Evolutionary conservation across 1,140 invertebrate genomes (phyloP).

Genomic region (Maniola jurtina): DNA sequence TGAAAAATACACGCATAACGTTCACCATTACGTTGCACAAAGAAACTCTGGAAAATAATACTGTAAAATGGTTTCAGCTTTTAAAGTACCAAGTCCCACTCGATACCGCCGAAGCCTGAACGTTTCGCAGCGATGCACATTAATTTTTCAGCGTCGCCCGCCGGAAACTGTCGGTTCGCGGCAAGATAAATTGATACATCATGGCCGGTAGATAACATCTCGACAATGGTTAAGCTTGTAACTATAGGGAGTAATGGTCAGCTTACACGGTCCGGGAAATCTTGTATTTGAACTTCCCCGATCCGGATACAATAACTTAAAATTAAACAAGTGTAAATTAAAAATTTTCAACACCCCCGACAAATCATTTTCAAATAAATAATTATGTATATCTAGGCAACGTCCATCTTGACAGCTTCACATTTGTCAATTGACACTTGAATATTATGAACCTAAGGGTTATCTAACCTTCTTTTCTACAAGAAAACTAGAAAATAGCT

Average conservation of each 20-base stretch:
- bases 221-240: conserved; percentile 19
- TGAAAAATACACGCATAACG: too few relatives aligned
- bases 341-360: too few relatives aligned
- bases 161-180: conserved; percentile 17
- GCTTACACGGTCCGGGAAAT: conserved; percentile 7
- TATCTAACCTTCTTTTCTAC: too few relatives aligned
- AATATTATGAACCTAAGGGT: too few relatives aligned
- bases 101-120: conserved; percentile 6
- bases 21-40: too few relatives aligned
- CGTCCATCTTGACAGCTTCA: too few relatives aligned
- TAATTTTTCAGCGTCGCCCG: conserved; percentile 17
- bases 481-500: too few relatives aligned
- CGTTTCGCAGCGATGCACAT: conserved; percentile 8
- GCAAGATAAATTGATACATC: conserved; percentile 19
- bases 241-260: conserved; percentile 7
- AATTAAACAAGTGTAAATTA: too few relatives aligned
- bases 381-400: too few relatives aligned
- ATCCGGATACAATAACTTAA: neutral
- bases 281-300: neutral
- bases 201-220: conserved; percentile 16
- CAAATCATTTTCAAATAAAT: too few relatives aligned
- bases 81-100: conserved; percentile 2
- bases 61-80: neutral
- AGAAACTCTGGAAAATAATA: neutral
- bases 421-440: too few relatives aligned